These are phyloP conservation scores for Lordiphosa fenestrarum DNA, from an alignment of 2,888 invertebrate species.

Conservation along the genomic window DNA sequence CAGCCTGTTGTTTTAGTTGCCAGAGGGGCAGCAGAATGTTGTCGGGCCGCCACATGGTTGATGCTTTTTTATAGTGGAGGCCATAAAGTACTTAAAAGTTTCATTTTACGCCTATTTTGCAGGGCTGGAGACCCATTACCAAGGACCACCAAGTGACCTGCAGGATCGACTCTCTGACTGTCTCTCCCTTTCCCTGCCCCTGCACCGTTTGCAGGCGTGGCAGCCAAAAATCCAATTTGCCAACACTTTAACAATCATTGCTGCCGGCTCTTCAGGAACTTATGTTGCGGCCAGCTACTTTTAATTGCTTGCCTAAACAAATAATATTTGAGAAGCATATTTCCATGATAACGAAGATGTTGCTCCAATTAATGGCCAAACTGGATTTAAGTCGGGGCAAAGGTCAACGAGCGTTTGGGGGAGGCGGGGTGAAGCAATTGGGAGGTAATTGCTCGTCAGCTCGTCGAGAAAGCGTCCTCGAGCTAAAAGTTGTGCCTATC, in stretches of 20 bases:
- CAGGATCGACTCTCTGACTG: constrained; percentile 17
- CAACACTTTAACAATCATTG: constrained; percentile 74
- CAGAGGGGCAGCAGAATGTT: constrained; percentile 19
- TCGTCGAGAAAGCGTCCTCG: constrained; percentile 25
- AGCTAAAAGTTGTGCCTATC: constrained; percentile 50
- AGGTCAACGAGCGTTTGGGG: constrained; percentile 25
- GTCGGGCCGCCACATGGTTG: constrained; percentile 59
- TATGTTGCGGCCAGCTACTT: constrained; percentile 53
- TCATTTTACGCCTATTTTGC: constrained; percentile 76
- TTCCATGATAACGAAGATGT: constrained; percentile 31
- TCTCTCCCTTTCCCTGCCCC: constrained; percentile 6
- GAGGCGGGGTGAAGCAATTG: constrained; percentile 41
- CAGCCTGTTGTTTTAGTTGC: constrained; percentile 53
- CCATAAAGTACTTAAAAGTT: constrained; percentile 77
- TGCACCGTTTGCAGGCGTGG: constrained; percentile 18
- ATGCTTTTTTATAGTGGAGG: constrained; percentile 73
- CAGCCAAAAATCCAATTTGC: constrained; percentile 65
- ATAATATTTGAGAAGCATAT: constrained; percentile 64
- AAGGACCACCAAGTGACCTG: constrained; percentile 45
- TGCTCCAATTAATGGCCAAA: constrained; percentile 58
- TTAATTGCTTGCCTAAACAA: constrained; percentile 73
- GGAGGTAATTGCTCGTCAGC: constrained; percentile 49
- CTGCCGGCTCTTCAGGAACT: constrained; percentile 46
- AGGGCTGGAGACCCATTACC: constrained; percentile 64
- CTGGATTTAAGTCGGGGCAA: constrained; percentile 32